Percentiles rank a stretch among this genome's conserved stretches.
Conservation (phyloP, 2,797 vertebrate genomes). For the Yasuhikotakia modesta region DNA sequence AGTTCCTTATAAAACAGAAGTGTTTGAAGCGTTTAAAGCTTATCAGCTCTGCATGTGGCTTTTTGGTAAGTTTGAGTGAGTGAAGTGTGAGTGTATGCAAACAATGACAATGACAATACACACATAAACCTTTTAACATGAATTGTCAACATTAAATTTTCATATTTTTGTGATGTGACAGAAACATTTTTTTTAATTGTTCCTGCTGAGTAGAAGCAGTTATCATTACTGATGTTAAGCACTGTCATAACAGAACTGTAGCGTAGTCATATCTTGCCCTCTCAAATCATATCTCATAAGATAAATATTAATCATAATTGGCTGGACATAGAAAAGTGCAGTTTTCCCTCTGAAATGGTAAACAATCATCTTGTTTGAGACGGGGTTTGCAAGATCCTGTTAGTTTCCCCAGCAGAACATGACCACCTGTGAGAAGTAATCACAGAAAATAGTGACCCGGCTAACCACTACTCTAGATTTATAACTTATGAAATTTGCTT, state of each 20-base stretch:
- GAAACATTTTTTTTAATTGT: slow-evolving; percentile 12
- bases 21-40: not conserved
- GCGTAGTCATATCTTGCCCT: not conserved
- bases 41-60: slow-evolving; percentile 43
- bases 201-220: slow-evolving; percentile 9
- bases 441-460: slow-evolving; percentile 55
- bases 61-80: slow-evolving; percentile 56
- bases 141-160: slow-evolving; percentile 16
- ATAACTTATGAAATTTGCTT: slow-evolving; percentile 76
- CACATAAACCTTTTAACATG: slow-evolving; percentile 16
- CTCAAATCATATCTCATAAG: slow-evolving; percentile 26
- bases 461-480: slow-evolving; percentile 69
- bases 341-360: slow-evolving; percentile 65
- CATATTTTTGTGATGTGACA: slow-evolving; percentile 13
- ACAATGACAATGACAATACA: slow-evolving; percentile 51
- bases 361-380: slow-evolving; percentile 70
- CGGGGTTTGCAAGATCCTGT: slow-evolving; percentile 50
- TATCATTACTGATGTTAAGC: slow-evolving; percentile 7
- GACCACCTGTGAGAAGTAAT: slow-evolving; percentile 73
- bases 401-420: slow-evolving; percentile 71
- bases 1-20: not conserved
- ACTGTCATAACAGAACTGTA: slow-evolving; percentile 25
- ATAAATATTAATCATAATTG: slow-evolving; percentile 35
- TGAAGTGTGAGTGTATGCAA: slow-evolving; percentile 57
- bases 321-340: slow-evolving; percentile 29